Conservation (phyloP, 2,797 vertebrate species). For the Astyanax mexicanus region DNA sequence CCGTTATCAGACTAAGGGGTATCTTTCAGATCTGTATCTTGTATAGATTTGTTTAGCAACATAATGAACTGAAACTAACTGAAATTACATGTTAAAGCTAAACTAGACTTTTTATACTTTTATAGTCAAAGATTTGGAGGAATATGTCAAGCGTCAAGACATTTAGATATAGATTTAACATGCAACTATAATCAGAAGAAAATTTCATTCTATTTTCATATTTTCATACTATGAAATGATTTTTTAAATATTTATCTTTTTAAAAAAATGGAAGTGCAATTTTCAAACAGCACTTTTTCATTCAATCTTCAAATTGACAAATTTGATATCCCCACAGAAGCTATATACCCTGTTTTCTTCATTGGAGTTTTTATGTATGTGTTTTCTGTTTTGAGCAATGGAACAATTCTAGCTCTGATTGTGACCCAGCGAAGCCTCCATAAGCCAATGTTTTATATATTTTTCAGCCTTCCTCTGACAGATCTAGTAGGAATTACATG, state of each 20-base stretch:
- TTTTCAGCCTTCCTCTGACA: slow-evolving; percentile 50
- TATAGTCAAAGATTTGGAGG: background rate
- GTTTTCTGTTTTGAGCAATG: slow-evolving; percentile 50
- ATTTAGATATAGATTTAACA: no score
- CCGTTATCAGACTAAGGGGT: background rate
- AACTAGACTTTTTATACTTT: no score
- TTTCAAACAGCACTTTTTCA: slow-evolving; percentile 35
- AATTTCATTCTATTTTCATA: no score
- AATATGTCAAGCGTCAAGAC: no score
- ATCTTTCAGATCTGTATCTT: no score
- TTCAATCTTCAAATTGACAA: slow-evolving; percentile 40
- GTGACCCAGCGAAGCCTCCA: slow-evolving; percentile 51
- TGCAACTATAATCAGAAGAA: no score
- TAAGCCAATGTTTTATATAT: slow-evolving; percentile 55
- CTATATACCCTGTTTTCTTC: slow-evolving; percentile 40
- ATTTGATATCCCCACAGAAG: slow-evolving; percentile 43
- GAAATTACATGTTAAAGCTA: no score
- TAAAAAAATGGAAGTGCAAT: slow-evolving; percentile 42
- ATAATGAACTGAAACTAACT: no score
- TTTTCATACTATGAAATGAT: no score
- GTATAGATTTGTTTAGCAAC: no score
- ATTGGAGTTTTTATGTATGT: slow-evolving; percentile 42
- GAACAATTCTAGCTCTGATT: slow-evolving; percentile 50
- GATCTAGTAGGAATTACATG: slow-evolving; percentile 52
- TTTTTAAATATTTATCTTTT: no score